Evolutionary conservation across 2,888 invertebrate species (phyloP), one percentile per base, ranked within the genome.

Genomic region (Parnassius glacialis): DNA sequence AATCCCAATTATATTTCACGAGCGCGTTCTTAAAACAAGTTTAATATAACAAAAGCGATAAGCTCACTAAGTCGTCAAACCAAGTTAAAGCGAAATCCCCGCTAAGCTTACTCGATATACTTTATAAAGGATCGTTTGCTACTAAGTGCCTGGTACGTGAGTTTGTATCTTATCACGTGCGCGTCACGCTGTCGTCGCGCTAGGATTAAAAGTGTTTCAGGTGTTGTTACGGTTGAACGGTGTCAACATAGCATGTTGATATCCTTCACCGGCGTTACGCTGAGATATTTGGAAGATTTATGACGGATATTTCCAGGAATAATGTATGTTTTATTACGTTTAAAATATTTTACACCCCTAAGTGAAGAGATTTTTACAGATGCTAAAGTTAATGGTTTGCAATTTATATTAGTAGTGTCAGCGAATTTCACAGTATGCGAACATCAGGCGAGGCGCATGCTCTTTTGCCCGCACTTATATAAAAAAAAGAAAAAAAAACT

Each of bases 1-100:
- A 58, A 58, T 62, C 54, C 44, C 42, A 62, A 62, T 58, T 44
- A 51, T 53, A n/a, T 10, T 25, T 41, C 47, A 12, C 42, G 57
- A 20, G 12, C 0, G 41, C 48, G 57, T 53, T 62, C 34, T 34
- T 57, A 48, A 56, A 57, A 58, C 58, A 62, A 62, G 58, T 58
- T 62, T 62, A 51, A 54, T 54, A 61, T 56, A 56, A 57, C 57
- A 58, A 58, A 62, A 53, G 58, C 62, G 58, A 45, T 61, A 58
- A 62, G 58, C 62, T 58, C 58, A 58, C 50, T 62, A 62, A 62
- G 62, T 62, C 58, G 45, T 50, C 62, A 52, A 16, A 25, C 52
- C 25, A 48, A 57, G 57, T 53, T 58, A 44, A 41, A 16, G 12
- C 45, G 9, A 50, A 56, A 57, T 52, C 56, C 56, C 9, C 52